phyloP scores from a whole-genome alignment of 2,888 invertebrate genomes.

The Embidobia sp. region DNA sequence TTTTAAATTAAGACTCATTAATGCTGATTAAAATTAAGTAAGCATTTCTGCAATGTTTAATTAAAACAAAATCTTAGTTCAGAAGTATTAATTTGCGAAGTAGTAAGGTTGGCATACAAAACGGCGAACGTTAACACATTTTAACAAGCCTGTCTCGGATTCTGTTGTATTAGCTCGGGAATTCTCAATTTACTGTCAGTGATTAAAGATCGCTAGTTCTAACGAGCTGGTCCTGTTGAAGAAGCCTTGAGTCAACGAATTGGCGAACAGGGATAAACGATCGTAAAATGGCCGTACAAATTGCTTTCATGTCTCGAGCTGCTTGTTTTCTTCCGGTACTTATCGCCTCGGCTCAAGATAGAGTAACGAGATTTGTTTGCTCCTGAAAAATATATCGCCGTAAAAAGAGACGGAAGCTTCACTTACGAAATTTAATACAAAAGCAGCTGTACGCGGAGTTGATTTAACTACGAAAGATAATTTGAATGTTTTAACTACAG shows the following conservation, averaged over 20 bases:
- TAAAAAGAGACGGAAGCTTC: no score
- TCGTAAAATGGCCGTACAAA: conserved; percentile 39
- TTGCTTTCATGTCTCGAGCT: conserved; percentile 32
- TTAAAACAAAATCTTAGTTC: no score
- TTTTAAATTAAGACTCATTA: no score
- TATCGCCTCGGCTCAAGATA: conserved; percentile 11
- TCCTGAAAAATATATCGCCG: not conserved
- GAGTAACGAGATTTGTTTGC: conserved; percentile 14
- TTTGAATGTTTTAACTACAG: conserved; percentile 29
- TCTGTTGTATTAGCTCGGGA: conserved; percentile 5
- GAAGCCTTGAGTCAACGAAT: conserved; percentile 27
- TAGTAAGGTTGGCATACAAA: no score
- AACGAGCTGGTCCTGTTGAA: conserved; percentile 32
- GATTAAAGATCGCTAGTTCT: conserved; percentile 30
- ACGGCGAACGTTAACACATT: conserved; percentile 22
- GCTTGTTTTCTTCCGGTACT: conserved; percentile 35
- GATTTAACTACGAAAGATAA: conserved; percentile 29
- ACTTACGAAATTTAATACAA: no score
- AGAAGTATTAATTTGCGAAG: no score
- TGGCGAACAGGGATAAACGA: conserved; percentile 34
- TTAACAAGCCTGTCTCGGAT: conserved; percentile 17
- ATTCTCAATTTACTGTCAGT: conserved; percentile 32
- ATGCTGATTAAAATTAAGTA: no score
- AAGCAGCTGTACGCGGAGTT: conserved; percentile 6
- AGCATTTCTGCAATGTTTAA: no score